Base-by-base conservation (phyloP, 2,888 invertebrate genomes). In the Patella caerulea region DNA sequence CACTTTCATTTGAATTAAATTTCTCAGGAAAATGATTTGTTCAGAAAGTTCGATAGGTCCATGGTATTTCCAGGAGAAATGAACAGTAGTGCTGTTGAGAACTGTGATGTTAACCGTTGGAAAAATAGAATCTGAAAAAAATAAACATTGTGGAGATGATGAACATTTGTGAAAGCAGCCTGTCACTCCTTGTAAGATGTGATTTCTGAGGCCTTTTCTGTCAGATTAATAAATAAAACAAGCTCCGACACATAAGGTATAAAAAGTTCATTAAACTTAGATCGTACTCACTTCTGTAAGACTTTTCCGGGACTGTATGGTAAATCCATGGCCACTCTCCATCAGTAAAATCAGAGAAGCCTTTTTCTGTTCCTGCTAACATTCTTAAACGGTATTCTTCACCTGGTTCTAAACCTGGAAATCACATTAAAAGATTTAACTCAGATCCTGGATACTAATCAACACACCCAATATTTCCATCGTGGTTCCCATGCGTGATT, bases 381-480 rank as follows among this genome's bases (percentile, higher is more conserved):
- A 95, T 93, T 0, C 94, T 92, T 34, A 95, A 93, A 84, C 94
- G 93, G 81, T 94, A 93, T 12, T 92, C 92, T 15, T 92, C 90
- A 2, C 92, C 90, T 0, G 94, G 92, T 4, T 92, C 87, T 34
- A 94, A 93, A 90, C 92, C 92, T 93, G 85, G 9, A 81, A 78
- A 45, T 45, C 1, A 45, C 1, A 45, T 45, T 45, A 45, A 1
- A 45, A 45, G 45, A 45, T 45, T 45, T 9, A 45, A 45, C 45
- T 45, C 45, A 45, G 45, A 45, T 45, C 45, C 45, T 45, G 45
- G 45, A 45, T 45, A 45, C 45, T 7, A 45, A 9, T 45, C 9
- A 45, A 7, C 9, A 45, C 9, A 45, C 9, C 4, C 45, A 45
- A 45, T 9, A 45, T 45, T 45, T 9, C 1, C 45, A 7, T 9